phyloP scores from a whole-genome alignment of 2,888 invertebrate genomes.

The Drosophila greeni region DNA sequence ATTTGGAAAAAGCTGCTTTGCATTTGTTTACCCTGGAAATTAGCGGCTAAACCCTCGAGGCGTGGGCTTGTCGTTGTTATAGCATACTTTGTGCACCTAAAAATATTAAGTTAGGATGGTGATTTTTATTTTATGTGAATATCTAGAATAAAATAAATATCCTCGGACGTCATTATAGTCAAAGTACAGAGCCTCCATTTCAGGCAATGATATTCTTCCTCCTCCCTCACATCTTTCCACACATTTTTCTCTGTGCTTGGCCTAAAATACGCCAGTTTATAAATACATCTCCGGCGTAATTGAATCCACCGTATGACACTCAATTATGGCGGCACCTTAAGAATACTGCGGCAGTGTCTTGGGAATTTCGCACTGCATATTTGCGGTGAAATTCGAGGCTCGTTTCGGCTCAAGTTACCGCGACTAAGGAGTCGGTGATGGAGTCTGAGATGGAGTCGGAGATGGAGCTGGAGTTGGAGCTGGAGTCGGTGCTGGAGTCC shows the following conservation, averaged over 20 bases:
- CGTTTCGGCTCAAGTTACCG: slow-evolving; percentile 6
- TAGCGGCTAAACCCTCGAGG: slow-evolving; percentile 23
- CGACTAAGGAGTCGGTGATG: slow-evolving; percentile 2
- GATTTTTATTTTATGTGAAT: background rate
- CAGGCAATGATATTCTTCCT: background rate
- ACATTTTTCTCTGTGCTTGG: slow-evolving; percentile 1
- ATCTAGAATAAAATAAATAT: background rate
- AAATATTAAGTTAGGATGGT: background rate
- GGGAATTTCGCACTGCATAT: slow-evolving; percentile 47
- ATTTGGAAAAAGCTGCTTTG: slow-evolving; percentile 13
- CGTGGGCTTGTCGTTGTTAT: slow-evolving; percentile 11
- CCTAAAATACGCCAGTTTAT: slow-evolving; percentile 17
- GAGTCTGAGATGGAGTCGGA: background rate
- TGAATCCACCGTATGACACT: slow-evolving; percentile 42
- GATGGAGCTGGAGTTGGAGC: background rate
- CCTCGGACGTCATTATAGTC: background rate
- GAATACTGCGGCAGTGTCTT: slow-evolving; percentile 24
- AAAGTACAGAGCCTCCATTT: background rate
- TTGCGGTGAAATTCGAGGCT: slow-evolving; percentile 54
- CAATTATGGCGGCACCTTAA: slow-evolving; percentile 37
- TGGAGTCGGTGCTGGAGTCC: slow-evolving; percentile 3
- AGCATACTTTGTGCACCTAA: slow-evolving; percentile 19
- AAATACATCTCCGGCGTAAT: slow-evolving; percentile 38
- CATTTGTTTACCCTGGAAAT: slow-evolving; percentile 36
- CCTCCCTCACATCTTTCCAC: background rate